Evolutionary conservation across 2,113 vertebrate species (phyloP).

Genomic region (Scalopus aquaticus): DNA sequence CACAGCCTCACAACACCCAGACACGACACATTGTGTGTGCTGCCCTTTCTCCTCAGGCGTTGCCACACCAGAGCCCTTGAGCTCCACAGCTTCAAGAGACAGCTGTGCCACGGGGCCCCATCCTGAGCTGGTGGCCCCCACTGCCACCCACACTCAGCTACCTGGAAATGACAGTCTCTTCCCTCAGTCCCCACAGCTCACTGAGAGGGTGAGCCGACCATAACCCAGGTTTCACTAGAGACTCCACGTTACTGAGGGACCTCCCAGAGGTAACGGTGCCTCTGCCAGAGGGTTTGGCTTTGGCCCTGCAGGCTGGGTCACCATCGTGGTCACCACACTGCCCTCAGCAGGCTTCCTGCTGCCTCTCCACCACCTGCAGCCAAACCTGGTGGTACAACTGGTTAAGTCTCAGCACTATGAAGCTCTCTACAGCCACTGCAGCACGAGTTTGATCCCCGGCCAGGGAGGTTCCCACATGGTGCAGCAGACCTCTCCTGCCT

Average conservation of each 20-base stretch:
- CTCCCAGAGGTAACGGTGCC: too few species aligned
- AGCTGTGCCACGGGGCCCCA: background rate
- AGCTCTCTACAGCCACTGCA: too few species aligned
- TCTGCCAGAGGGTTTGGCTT: too few species aligned
- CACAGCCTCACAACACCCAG: fast-evolving
- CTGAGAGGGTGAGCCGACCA: background rate
- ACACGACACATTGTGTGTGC: background rate
- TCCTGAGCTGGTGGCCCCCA: background rate
- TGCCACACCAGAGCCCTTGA: background rate
- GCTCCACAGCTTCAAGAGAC: background rate
- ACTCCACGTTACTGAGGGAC: background rate
- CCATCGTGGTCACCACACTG: fast-evolving
- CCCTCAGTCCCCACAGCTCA: background rate
- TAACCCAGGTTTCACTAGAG: background rate
- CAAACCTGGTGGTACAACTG: too few species aligned
- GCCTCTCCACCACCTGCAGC: background rate
- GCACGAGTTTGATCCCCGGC: too few species aligned
- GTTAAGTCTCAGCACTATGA: too few species aligned
- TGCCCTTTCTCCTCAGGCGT: background rate
- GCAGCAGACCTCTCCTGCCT: too few species aligned
- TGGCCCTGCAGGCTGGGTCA: background rate
- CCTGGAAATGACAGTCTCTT: background rate
- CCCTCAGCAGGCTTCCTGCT: background rate
- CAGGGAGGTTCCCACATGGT: too few species aligned
- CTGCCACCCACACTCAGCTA: background rate